Base-by-base conservation (phyloP, 2,888 invertebrate species). In the Philereme transversata region DNA sequence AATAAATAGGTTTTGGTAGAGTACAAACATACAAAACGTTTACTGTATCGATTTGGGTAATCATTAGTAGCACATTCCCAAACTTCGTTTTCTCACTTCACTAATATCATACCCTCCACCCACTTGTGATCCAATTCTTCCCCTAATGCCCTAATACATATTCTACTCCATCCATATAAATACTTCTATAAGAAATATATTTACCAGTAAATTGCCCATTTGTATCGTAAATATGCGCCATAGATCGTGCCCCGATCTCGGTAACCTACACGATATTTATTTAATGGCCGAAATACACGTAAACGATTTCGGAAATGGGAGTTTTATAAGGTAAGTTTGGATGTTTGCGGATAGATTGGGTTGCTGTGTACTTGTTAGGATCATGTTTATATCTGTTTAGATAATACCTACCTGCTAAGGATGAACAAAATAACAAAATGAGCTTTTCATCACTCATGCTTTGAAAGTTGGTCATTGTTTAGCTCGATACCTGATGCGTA, bases 131-230 rank as follows among this genome's bases (percentile, higher is more conserved):
- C 49, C 50, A 53, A 60, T 60, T 57, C 61, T 52, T 35, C 56
- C 22, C 53, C 43, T 64, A 67, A 67, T 57, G 41, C 50, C 60
- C 52, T 63, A 64, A 65, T 66, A 70, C 69, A 65, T 65, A 67
- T 70, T 69, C 73, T 61, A 62, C 38, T 33, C 48, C 68, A 67
- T 60, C 68, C 64, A 65, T 68, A 62, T 68, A 68, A 70, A 71
- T 72, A 76, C 77, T 74, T 72, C 69, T 72, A 63, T 64, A 67
- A 64, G 69, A 75, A 75, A 78, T 77, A 78, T 74, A 78, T 77
- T 75, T 79, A 79, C 70, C 67, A 64, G 70, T 70, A 79, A 82
- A 82, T 81, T 79, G 81, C 75, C 82, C 78, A 81, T 83, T 81
- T 78, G 71, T 74, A 74, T 65, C 66, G 75, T 73, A 71, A 75